These are phyloP conservation scores for Lithobates sylvaticus DNA, from an alignment of 2,797 vertebrate genomes.

Conservation along the genomic window DNA sequence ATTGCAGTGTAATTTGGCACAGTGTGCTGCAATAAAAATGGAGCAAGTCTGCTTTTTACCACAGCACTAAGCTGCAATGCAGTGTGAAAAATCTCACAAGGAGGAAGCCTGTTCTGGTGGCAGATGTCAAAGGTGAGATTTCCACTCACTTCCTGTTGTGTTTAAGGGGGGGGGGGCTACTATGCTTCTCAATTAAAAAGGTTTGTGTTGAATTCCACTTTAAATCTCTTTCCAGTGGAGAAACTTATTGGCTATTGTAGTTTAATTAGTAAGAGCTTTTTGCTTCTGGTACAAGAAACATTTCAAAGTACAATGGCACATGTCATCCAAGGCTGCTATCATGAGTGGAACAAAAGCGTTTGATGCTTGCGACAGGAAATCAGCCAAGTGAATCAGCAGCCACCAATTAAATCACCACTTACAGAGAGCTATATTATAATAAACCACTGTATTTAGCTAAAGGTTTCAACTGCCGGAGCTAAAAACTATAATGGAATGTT, in stretches of 20 bases:
- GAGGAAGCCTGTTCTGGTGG: no score
- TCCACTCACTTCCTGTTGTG: no score
- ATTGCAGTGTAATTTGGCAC: no score
- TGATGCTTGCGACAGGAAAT: not conserved
- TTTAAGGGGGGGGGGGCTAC: no score
- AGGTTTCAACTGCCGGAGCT: not conserved
- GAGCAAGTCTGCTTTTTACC: no score
- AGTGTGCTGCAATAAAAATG: no score
- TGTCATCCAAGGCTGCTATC: not conserved
- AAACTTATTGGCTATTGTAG: not conserved
- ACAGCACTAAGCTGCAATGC: no score
- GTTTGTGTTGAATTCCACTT: no score
- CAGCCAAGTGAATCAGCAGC: not conserved
- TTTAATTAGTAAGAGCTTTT: not conserved
- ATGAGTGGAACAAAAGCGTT: not conserved
- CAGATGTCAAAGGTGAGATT: no score
- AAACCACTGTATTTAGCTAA: not conserved
- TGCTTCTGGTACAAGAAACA: not conserved
- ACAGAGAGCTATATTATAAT: not conserved
- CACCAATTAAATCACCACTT: not conserved
- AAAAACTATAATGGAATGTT: not conserved
- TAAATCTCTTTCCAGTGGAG: not conserved
- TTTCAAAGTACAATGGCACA: not conserved
- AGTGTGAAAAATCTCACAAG: no score
- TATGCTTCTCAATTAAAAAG: no score